Conservation (phyloP, 2,113 vertebrate species). For the Oncorhynchus kisutch region DNA sequence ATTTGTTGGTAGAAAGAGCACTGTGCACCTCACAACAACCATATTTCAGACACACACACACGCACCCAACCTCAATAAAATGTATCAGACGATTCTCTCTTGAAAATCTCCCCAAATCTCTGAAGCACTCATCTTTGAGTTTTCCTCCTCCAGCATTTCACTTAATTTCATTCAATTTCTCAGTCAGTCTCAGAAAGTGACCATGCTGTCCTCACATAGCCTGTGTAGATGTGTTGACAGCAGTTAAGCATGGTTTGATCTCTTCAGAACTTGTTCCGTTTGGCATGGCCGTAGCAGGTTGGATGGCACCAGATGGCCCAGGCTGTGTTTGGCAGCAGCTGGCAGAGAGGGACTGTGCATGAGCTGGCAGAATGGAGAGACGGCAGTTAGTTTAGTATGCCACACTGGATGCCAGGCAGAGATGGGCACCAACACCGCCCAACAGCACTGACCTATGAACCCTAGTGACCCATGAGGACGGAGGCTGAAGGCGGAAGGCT, state of each 20-base stretch:
- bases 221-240: not conserved
- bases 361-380: not conserved
- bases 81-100: not conserved
- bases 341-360: not conserved
- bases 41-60: not conserved
- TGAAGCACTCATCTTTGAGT: no score
- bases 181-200: not conserved
- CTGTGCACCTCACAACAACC: not conserved
- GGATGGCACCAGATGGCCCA: constrained; percentile 1
- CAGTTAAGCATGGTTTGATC: not conserved
- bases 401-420: not conserved
- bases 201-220: no score
- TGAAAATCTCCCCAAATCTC: no score
- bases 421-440: not conserved
- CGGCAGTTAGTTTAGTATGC: not conserved
- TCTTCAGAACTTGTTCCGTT: not conserved
- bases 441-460: not conserved
- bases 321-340: not conserved
- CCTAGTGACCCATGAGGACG: not conserved
- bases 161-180: no score
- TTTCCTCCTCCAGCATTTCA: no score
- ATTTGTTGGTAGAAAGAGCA: not conserved
- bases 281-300: not conserved
- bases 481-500: not conserved
- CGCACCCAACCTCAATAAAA: not conserved